These are phyloP conservation scores for Silurus meridionalis DNA, from an alignment of 2,113 vertebrate genomes.

Conservation along the genomic window DNA sequence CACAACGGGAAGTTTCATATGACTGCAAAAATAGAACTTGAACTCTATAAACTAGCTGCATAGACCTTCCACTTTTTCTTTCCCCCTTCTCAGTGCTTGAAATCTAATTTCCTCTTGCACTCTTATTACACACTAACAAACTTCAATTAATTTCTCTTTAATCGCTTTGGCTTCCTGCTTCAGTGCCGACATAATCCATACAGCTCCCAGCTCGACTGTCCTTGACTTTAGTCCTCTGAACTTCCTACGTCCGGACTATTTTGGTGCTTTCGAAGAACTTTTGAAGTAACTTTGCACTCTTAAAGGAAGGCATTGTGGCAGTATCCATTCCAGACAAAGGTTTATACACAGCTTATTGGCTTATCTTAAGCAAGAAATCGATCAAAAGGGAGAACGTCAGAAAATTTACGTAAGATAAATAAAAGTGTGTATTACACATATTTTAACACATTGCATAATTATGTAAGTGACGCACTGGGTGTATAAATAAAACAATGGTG, in stretches of 20 bases:
- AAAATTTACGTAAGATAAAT: neutral
- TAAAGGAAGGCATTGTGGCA: neutral
- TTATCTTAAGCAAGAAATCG: neutral
- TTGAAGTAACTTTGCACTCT: neutral
- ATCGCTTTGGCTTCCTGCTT: neutral
- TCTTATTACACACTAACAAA: neutral
- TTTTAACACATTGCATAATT: neutral
- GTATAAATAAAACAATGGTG: neutral
- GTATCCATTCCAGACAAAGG: no score
- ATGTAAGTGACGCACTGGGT: neutral
- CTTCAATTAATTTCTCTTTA: neutral
- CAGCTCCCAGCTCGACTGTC: neutral
- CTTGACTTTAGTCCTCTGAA: neutral
- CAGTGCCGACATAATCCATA: neutral
- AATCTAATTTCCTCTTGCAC: neutral
- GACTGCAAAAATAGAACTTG: neutral
- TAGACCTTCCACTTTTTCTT: neutral
- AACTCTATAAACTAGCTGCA: neutral
- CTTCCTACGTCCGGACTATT: neutral
- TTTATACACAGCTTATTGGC: neutral
- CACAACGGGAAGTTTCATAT: neutral
- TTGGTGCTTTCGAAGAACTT: neutral
- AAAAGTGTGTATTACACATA: neutral
- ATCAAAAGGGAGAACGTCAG: neutral
- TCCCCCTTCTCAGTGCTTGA: neutral